Evolutionary conservation across 2,797 vertebrate species (phyloP).

Genomic region (Eulemur mongoz): DNA sequence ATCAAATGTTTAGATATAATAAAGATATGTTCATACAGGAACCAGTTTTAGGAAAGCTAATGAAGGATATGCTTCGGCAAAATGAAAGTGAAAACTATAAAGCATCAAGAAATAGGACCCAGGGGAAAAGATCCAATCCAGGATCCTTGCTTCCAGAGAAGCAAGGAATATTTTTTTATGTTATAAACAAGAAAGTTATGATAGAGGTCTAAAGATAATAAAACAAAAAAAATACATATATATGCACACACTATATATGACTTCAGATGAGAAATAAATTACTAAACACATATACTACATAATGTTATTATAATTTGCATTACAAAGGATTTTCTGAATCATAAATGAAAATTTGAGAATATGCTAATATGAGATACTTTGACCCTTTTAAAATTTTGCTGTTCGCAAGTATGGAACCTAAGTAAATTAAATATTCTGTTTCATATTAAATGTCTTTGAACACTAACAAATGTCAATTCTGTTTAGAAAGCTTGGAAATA

Average conservation of each 20-base stretch:
- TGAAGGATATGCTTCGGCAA: background rate
- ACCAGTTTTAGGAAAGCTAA: background rate
- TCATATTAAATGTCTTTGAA: background rate
- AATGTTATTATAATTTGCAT: background rate
- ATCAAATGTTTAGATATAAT: background rate
- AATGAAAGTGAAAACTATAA: background rate
- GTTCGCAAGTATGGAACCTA: background rate
- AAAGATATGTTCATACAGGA: background rate
- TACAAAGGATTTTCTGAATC: background rate
- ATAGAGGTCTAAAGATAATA: background rate
- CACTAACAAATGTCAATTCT: background rate
- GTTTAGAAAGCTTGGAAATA: background rate
- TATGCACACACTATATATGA: background rate
- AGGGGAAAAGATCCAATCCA: background rate
- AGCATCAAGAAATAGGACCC: background rate
- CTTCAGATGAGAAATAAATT: background rate
- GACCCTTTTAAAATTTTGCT: background rate
- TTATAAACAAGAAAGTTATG: background rate
- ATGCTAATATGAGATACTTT: background rate
- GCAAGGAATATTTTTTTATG: background rate
- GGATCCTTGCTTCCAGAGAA: background rate
- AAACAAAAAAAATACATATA: background rate
- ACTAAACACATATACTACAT: background rate
- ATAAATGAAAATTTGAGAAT: background rate
- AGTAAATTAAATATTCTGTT: background rate